A percentile compares a stretch with the other conserved stretches of the same genome.
Conservation (phyloP, 2,797 vertebrate genomes). For the Scolopax rusticola region DNA sequence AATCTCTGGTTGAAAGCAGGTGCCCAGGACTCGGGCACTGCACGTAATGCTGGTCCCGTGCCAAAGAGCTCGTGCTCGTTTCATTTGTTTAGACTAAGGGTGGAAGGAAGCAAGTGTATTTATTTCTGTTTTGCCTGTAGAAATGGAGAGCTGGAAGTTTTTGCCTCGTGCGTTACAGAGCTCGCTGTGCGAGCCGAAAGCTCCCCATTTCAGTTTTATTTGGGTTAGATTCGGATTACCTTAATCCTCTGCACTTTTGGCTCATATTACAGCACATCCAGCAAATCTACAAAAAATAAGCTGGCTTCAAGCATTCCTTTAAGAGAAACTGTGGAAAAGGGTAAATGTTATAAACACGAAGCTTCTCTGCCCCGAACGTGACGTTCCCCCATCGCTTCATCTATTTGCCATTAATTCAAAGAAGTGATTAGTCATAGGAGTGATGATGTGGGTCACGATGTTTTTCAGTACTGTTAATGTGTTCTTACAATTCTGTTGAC, state of each 20-base stretch:
- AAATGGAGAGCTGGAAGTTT: not conserved
- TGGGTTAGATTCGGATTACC: not conserved
- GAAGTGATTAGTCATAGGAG: not conserved
- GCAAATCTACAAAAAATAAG: not conserved
- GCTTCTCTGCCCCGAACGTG: not conserved
- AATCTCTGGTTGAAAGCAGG: not conserved
- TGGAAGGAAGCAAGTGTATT: not conserved
- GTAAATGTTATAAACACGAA: not conserved
- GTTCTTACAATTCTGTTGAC: not conserved
- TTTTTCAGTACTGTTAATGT: not conserved
- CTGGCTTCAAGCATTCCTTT: not conserved
- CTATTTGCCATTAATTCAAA: not conserved
- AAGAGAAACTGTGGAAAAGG: not conserved
- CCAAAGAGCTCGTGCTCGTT: not conserved
- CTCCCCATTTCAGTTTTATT: not conserved
- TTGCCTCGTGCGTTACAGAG: not conserved
- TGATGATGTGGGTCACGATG: accelerated
- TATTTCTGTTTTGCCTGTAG: not conserved
- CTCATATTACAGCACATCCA: not conserved
- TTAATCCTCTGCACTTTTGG: not conserved
- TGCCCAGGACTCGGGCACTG: not conserved
- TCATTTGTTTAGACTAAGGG: not conserved
- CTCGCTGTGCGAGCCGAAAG: not conserved
- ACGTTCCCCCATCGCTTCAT: not conserved
- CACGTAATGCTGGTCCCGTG: not conserved